A percentile compares a stretch with the other conserved stretches of the same genome.
Conservation (phyloP, 2,797 vertebrate genomes). For the Champsocephalus gunnari region DNA sequence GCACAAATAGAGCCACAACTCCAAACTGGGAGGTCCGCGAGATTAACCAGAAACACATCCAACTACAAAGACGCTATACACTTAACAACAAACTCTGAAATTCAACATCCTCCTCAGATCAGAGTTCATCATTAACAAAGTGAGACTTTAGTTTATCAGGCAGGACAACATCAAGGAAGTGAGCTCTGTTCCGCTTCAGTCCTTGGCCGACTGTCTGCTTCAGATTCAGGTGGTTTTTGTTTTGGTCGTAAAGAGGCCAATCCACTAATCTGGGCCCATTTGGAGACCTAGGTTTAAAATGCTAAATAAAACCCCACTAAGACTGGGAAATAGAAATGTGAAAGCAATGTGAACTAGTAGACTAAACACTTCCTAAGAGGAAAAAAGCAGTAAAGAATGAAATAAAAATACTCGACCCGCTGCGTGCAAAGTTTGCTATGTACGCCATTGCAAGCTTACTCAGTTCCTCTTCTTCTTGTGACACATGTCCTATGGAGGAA, state of each 20-base stretch:
- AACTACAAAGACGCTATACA: conserved; percentile 13
- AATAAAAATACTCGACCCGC: conserved; percentile 62
- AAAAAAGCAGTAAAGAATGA: not conserved
- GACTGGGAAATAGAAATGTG: not conserved
- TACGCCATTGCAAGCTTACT: conserved; percentile 82
- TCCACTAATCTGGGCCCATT: conserved; percentile 70
- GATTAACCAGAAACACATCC: not conserved
- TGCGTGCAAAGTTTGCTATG: conserved; percentile 83
- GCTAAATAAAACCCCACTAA: not conserved
- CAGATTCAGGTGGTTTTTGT: conserved; percentile 74
- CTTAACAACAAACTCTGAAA: conserved; percentile 15
- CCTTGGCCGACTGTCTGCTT: conserved; percentile 33
- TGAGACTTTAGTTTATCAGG: conserved; percentile 53
- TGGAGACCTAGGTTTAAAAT: conserved; percentile 54
- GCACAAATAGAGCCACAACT: conserved; percentile 5
- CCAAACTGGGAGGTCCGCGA: not conserved
- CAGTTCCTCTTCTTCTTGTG: conserved; percentile 77
- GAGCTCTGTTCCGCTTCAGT: conserved; percentile 72
- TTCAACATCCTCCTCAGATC: not conserved
- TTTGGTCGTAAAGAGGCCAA: conserved; percentile 59
- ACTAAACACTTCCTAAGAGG: not conserved
- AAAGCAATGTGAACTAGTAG: not conserved
- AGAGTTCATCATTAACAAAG: conserved; percentile 4
- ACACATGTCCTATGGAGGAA: conserved; percentile 52
- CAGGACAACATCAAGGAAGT: conserved; percentile 70